Evolutionary conservation across 2,113 vertebrate genomes (phyloP), one percentile per base, ranked within the genome.

Genomic region (Psammodynastes pulverulentus): DNA sequence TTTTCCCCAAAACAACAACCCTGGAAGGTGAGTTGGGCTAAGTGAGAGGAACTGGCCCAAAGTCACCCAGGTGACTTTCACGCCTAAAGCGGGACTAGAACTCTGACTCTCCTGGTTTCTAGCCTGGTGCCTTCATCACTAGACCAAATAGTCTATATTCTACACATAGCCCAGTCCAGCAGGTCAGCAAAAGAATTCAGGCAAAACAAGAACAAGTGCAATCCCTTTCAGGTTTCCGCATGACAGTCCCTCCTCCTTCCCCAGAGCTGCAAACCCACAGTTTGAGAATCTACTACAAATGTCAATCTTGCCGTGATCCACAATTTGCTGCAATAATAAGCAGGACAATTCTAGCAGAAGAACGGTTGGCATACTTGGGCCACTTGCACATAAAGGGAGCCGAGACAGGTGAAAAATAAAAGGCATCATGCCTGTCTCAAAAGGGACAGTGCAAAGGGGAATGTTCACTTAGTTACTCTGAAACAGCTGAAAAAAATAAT

Each of bases 381-480:
- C 21, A 23, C 15, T 84, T 6, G 13, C 49, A 17, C 24, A 88
- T 88, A 49, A 72, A 9, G 93, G 85, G 4, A 84, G 19, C 4
- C 45, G 6, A 48, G 90, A 62, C 5, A 62, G 88, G 48, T 8
- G 10, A n/a, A 46, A 86, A 34, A 4, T 90, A 43, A 94, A 93
- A 89, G 84, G 34, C 79, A 0, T 87, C 90, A 23, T 56, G 62
- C 56, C 90, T 19, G 13, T 12, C 5, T 49, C 93, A 54, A 43
- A 95, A 88, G 92, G 17, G 29, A 34, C 29, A 92, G 26, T 43
- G 72, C 72, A 92, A 54, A 85, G 39, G 34, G 94, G 88, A 94
- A 88, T 43, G 62, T 52, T 0, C 23, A 29, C 23, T 24, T 17
- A 6, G 15, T 9, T n/a, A 58, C 91, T 46, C n/a, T 39, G 21